Percentiles rank a stretch among this genome's conserved stretches.
Evolutionary conservation across 2,888 invertebrate species (phyloP).

Genomic region (Carabus problematicus): DNA sequence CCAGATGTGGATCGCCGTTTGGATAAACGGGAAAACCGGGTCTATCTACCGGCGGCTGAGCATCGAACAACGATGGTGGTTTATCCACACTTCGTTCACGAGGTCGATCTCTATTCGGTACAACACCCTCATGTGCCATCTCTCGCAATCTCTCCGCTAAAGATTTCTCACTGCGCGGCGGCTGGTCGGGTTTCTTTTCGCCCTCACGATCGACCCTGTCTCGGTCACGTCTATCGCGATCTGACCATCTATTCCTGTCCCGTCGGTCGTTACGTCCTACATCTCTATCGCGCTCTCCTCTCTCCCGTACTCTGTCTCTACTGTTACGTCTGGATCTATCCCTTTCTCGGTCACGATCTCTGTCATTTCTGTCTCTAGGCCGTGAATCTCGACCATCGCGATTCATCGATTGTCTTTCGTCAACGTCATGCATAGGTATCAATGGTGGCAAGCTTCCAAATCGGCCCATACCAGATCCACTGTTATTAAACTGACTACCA

Average conservation of each 20-base stretch:
- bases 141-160: conserved; percentile 53
- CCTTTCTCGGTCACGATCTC: conserved; percentile 52
- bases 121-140: conserved; percentile 50
- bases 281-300: conserved; percentile 46
- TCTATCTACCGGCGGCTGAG: conserved; percentile 46
- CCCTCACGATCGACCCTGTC: conserved; percentile 47
- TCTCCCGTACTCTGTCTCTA: conserved; percentile 50
- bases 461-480: conserved; percentile 32
- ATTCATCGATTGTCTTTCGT: conserved; percentile 33
- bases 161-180: conserved; percentile 49
- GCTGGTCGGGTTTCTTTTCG: conserved; percentile 40
- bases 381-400: conserved; percentile 50
- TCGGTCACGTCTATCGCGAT: conserved; percentile 46
- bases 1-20: conserved; percentile 51
- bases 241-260: conserved; percentile 49
- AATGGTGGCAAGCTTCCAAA: conserved; percentile 45
- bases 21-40: conserved; percentile 51
- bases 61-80: conserved; percentile 50
- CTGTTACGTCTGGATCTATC: conserved; percentile 52
- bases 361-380: conserved; percentile 51
- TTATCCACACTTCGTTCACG: conserved; percentile 43
- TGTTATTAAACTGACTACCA: neutral
- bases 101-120: conserved; percentile 42
- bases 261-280: conserved; percentile 48
- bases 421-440: conserved; percentile 45